These are phyloP conservation scores for Spea bombifrons DNA, from an alignment of 2,113 vertebrate species.

Conservation along the genomic window DNA sequence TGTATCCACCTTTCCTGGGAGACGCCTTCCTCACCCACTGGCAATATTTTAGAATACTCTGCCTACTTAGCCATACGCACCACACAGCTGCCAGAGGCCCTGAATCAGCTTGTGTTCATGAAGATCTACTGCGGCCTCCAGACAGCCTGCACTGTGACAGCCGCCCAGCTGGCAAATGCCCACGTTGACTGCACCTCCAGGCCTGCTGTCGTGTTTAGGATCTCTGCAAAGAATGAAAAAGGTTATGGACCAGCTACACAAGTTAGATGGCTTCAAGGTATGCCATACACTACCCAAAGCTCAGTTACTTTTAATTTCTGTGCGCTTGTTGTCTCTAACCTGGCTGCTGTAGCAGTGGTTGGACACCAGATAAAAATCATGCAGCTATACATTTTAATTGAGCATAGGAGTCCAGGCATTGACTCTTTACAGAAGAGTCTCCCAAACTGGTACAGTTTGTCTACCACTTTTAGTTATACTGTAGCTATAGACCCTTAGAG, in stretches of 20 bases:
- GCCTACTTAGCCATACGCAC: constrained; percentile 94
- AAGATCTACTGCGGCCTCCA: constrained; percentile 92
- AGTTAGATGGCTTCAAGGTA: constrained; percentile 98
- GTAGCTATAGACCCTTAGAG: too few relatives aligned
- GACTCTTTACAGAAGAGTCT: too few relatives aligned
- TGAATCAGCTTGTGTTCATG: constrained; percentile 87
- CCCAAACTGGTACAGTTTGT: too few relatives aligned
- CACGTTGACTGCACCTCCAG: constrained; percentile 87
- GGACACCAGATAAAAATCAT: too few relatives aligned
- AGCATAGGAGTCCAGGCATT: too few relatives aligned
- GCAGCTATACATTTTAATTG: too few relatives aligned
- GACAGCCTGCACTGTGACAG: constrained; percentile 81
- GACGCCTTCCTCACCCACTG: constrained; percentile 85
- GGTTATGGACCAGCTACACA: constrained; percentile 95
- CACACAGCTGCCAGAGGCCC: constrained; percentile 66
- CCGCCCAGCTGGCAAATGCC: constrained; percentile 83
- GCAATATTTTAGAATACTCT: constrained; percentile 93
- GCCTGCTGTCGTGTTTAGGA: constrained; percentile 92
- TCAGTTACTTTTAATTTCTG: too few relatives aligned
- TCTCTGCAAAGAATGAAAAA: constrained; percentile 95
- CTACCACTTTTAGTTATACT: too few relatives aligned
- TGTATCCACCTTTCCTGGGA: constrained; percentile 96
- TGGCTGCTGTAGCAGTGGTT: too few relatives aligned
- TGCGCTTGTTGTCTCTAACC: too few relatives aligned
- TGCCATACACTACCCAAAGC: constrained; percentile 21